Evolutionary conservation across 2,888 invertebrate genomes (phyloP), one percentile per base, ranked within the genome.

Genomic region (Doris montereyensis): DNA sequence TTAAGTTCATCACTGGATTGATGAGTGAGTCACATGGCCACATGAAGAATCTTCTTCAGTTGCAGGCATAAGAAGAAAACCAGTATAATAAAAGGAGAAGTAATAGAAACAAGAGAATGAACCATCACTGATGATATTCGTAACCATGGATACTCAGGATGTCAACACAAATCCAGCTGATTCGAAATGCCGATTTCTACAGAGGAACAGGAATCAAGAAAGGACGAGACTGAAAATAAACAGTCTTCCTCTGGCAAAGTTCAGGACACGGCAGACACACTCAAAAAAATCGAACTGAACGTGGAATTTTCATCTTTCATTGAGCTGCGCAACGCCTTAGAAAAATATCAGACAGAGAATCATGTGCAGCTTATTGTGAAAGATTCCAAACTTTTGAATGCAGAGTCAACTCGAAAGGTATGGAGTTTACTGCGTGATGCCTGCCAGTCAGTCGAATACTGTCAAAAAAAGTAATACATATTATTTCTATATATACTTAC

Each of bases 351-450:
- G 57, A 76, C 62, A 32, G 76, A 79, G 17, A 79, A 79, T 0
- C 75, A 57, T 52, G 79, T 79, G 1, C 79, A 79, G 35, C 76
- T 79, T 28, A 79, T 79, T 13, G 79, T 79, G 2, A 79, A 76
- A 52, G 79, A 79, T 52, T 79, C 79, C 28, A 79, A 79, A 58
- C 72, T 79, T 28, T 35, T 79, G 21, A 76, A 76, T 26, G 71
- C 79, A 71, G 76, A 76, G 71, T 76, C 76, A 10, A 79, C 79
- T 34, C 58, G 76, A 32, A 79, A 76, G 79, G 79, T 79, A 41
- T 0, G 32, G n/a, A n/a, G n/a, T n/a, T n/a, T n/a, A n/a, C n/a
- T n/a, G n/a, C n/a, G n/a, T n/a, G n/a, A n/a, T n/a, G n/a, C n/a
- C n/a, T n/a, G n/a, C n/a, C n/a, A n/a, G n/a, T n/a, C n/a, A n/a